A percentile compares a stretch with the other conserved stretches of the same genome.
phyloP scores from a whole-genome alignment of 2,797 vertebrate genomes.

The Poecilia velifera region DNA sequence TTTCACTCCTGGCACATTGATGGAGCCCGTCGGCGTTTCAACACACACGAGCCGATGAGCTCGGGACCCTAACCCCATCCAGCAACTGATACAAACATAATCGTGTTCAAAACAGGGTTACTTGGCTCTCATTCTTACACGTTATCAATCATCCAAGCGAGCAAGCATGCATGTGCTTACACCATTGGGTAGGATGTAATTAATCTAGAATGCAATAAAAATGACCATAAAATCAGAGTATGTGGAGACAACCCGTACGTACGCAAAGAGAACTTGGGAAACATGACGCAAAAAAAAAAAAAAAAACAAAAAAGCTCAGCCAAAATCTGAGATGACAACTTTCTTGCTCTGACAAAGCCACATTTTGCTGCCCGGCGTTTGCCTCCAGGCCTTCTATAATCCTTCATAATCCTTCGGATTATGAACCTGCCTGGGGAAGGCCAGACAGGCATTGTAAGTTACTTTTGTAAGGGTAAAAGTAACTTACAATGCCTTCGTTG shows the following conservation, averaged over 20 bases:
- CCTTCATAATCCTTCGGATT: no score
- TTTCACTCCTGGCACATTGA: constrained; percentile 32
- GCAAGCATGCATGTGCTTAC: no score
- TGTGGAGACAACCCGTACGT: not conserved
- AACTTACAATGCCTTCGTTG: constrained; percentile 97
- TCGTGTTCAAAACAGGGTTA: not conserved
- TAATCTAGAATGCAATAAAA: not conserved
- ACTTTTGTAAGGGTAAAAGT: constrained; percentile 65
- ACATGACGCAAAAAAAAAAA: not conserved
- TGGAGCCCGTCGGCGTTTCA: constrained; percentile 9
- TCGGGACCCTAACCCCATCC: not conserved
- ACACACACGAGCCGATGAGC: not conserved
- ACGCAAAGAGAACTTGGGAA: not conserved
- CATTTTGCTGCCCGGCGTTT: not conserved
- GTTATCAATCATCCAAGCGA: not conserved
- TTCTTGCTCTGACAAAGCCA: not conserved
- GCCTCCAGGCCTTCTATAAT: not conserved
- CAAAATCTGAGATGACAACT: not conserved
- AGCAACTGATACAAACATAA: not conserved
- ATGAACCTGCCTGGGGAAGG: no score
- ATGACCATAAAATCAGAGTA: not conserved
- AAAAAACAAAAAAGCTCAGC: not conserved
- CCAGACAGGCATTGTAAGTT: no score
- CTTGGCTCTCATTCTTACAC: not conserved
- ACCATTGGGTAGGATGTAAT: not conserved